phyloP scores from a whole-genome alignment of 2,797 vertebrate species.

The Poeciliopsis gracilis region DNA sequence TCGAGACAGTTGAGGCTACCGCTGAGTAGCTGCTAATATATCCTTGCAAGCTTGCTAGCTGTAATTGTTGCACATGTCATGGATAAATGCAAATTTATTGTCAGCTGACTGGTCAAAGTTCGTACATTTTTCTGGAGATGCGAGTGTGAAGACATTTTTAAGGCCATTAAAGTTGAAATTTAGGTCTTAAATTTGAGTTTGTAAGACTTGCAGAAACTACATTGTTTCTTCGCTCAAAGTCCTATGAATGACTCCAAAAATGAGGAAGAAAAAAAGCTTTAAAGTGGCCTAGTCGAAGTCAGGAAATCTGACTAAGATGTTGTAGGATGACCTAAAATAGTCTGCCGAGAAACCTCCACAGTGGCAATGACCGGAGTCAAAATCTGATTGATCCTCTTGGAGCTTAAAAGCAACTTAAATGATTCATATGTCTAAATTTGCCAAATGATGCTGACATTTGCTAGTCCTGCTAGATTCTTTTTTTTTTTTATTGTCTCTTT shows the following conservation, averaged over 20 bases:
- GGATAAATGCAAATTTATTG: too few species aligned
- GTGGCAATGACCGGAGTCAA: background rate
- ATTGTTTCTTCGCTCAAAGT: background rate
- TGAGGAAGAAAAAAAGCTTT: background rate
- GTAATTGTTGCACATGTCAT: too few species aligned
- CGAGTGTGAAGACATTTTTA: too few species aligned
- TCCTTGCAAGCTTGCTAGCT: too few species aligned
- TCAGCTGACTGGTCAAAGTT: too few species aligned
- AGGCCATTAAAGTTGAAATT: too few species aligned
- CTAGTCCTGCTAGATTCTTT: background rate
- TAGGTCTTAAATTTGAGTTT: too few species aligned
- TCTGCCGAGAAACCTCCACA: background rate
- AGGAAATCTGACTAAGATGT: background rate
- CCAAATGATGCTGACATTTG: background rate
- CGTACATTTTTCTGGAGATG: too few species aligned
- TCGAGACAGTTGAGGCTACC: too few species aligned
- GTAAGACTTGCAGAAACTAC: too few species aligned
- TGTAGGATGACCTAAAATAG: background rate
- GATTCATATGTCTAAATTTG: background rate
- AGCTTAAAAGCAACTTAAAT: background rate
- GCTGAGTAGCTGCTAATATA: too few species aligned
- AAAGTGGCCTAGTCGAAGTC: background rate
- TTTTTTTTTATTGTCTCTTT: background rate
- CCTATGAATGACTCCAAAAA: background rate
- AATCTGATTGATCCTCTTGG: background rate